Conservation (phyloP, 2,113 vertebrate species). For the Butorides virescens region DNA sequence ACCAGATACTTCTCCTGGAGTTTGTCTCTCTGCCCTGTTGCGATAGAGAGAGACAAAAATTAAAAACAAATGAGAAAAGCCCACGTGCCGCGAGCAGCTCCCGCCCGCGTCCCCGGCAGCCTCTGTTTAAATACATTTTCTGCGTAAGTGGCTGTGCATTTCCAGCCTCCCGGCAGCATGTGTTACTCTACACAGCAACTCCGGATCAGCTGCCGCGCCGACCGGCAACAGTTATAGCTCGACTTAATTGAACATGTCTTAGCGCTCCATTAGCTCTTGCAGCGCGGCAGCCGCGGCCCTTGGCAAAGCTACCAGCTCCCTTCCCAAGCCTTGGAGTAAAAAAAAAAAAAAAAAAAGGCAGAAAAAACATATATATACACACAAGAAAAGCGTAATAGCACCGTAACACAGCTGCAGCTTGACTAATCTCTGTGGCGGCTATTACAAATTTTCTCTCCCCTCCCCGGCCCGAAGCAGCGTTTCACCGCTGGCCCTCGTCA, state of each 20-base stretch:
- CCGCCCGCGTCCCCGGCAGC: not conserved
- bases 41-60: not conserved
- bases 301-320: not conserved
- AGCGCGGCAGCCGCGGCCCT: not conserved
- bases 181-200: not conserved
- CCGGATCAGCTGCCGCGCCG: not conserved
- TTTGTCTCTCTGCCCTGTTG: not conserved
- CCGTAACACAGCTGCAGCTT: not conserved
- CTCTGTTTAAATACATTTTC: not conserved
- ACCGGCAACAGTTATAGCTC: not conserved
- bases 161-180: not conserved
- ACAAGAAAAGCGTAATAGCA: not conserved
- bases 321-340: not conserved
- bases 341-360: not conserved
- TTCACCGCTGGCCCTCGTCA: fast-evolving
- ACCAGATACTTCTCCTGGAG: not conserved
- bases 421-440: not conserved
- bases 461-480: not conserved
- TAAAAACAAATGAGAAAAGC: not conserved
- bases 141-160: not conserved
- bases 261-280: slow-evolving; percentile 21
- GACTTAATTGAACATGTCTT: not conserved
- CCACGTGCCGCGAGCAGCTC: fast-evolving
- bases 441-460: not conserved
- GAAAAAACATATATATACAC: not conserved